Conservation (phyloP, 64 coral and sea anemone species). For the Dendronephthya gigantea region DNA sequence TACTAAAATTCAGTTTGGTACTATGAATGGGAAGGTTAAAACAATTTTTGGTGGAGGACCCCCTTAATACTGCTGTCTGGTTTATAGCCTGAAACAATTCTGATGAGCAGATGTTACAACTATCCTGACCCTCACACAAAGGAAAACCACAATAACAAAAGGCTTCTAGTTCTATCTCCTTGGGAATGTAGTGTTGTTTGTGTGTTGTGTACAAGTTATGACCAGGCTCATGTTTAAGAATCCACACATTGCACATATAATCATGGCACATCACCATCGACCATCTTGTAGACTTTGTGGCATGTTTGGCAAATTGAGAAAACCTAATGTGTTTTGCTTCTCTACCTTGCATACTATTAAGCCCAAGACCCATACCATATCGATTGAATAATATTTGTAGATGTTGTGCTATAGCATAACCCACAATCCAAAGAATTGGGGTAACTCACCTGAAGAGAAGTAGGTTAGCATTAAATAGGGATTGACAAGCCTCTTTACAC, state of each 20-base stretch:
- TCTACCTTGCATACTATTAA: constrained; percentile 30
- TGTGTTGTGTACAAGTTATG: background rate
- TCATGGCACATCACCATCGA: constrained; percentile 41
- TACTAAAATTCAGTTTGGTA: too few species aligned
- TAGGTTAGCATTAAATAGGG: background rate
- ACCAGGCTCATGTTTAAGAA: constrained; percentile 21
- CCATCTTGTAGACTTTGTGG: constrained; percentile 36
- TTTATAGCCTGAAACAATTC: background rate
- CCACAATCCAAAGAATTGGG: constrained; percentile 46
- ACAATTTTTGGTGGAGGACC: too few species aligned
- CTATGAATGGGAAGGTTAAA: too few species aligned
- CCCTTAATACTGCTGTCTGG: background rate
- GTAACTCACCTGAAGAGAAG: background rate
- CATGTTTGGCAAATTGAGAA: constrained; percentile 37
- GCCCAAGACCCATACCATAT: constrained; percentile 21
- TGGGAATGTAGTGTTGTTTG: background rate
- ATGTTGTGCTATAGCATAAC: constrained; percentile 38
- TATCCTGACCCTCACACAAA: background rate
- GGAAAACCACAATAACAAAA: constrained; percentile 14
- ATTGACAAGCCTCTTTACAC: background rate
- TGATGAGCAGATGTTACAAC: background rate
- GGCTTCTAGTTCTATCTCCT: background rate
- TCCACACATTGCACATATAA: constrained; percentile 26
- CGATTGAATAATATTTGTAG: background rate
- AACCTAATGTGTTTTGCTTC: constrained; percentile 29